Evolutionary conservation across 1,140 invertebrate genomes (phyloP), one percentile per base, ranked within the genome.

Genomic region (Mactra quadrangularis): DNA sequence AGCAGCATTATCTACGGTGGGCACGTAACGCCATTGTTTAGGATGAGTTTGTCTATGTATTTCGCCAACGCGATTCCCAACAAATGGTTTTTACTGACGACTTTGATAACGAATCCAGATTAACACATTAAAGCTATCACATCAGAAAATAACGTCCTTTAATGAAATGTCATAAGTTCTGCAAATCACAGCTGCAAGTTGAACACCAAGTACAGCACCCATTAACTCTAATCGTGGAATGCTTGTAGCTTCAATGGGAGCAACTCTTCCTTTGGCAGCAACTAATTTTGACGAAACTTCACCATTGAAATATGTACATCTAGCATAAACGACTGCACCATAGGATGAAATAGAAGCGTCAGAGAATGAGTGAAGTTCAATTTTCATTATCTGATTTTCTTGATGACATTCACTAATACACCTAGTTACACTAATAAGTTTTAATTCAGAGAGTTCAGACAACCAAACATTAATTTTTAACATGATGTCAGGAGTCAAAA

Each of bases 91-190:
- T n/a, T 57, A 53, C n/a, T 41, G 27, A 29, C 27, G 1, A 57
- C 60, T 75, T 38, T 50, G 27, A 35, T 55, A 33, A 66, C 50
- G 19, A 11, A 75, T 52, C 81, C 71, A 83, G 7, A 55, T n/a
- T 38, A 66, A 17, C 9, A 83, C 81, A 66, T 75, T 68, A 31
- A 64, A 47, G 27, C 81, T 75, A 25, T 83, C 71, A 27, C 19
- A 57, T 71, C 81, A 83, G 41, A 75, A 75, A 57, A 33, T 76
- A 31, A 0, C 13, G 17, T 55, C n/a, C 25, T 68, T 17, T 2
- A 79, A 70, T n/a, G 33, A 0, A 1, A 52, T 64, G 19, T n/a
- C n/a, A n/a, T n/a, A n/a, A n/a, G n/a, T 38, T 50, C 22, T 50
- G 19, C 59, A 62, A 29, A 77, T 25, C 3, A 25, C 22, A 50